These are phyloP conservation scores for Rhincodon typus DNA, from an alignment of 2,797 vertebrate genomes.

Conservation along the genomic window DNA sequence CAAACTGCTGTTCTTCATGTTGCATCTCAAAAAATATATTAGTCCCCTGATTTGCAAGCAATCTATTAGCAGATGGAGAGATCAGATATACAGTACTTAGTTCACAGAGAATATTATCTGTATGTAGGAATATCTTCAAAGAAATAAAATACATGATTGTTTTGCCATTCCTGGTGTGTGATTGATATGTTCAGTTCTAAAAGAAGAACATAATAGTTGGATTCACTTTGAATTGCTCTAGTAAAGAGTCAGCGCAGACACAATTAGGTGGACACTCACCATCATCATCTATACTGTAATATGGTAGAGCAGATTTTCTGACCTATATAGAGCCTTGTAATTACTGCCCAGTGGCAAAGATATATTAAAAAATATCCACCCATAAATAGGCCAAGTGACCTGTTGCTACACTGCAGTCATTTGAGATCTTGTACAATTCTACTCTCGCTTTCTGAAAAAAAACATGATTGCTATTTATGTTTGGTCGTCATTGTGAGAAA, in stretches of 20 bases:
- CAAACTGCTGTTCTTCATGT: too few relatives aligned
- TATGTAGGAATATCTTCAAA: too few relatives aligned
- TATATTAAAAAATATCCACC: background rate
- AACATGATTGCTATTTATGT: background rate
- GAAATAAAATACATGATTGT: too few relatives aligned
- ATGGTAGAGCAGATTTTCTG: background rate
- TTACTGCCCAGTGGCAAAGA: background rate
- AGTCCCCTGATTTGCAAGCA: too few relatives aligned
- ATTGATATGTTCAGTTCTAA: too few relatives aligned
- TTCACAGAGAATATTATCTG: too few relatives aligned
- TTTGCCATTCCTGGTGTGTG: too few relatives aligned
- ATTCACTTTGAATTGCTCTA: background rate
- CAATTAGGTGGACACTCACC: background rate
- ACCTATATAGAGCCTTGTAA: background rate
- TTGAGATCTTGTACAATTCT: background rate
- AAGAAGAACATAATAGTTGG: background rate
- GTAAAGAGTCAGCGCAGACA: background rate
- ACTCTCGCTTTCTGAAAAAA: background rate
- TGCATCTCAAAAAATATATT: too few relatives aligned
- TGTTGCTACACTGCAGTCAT: background rate
- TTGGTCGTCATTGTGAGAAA: background rate
- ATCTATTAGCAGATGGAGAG: too few relatives aligned
- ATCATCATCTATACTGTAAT: background rate
- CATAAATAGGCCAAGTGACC: background rate
- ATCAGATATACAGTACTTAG: too few relatives aligned